A percentile compares a stretch with the other conserved stretches of the same genome.
phyloP scores from a whole-genome alignment of 2,888 invertebrate genomes.

The Lamellibrachia columna region DNA sequence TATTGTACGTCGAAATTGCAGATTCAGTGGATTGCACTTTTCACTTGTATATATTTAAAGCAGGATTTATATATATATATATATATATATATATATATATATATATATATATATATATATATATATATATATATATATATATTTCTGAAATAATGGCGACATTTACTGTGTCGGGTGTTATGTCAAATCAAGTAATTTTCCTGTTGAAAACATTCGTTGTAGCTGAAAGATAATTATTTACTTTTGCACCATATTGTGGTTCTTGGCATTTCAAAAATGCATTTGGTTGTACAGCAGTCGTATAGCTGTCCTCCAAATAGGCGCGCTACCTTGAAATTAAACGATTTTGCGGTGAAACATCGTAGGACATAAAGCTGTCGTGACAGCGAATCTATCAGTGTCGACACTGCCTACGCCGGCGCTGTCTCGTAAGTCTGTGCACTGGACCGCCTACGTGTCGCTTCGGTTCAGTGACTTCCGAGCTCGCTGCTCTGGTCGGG shows the following conservation, averaged over 20 bases:
- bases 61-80: too few species aligned
- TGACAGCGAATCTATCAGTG: not conserved
- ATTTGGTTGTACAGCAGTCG: not conserved
- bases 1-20: too few species aligned
- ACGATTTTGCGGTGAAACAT: not conserved
- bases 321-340: not conserved
- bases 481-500: not conserved
- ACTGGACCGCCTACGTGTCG: not conserved
- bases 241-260: not conserved
- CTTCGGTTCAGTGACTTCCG: not conserved
- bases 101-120: too few species aligned
- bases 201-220: too few species aligned
- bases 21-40: too few species aligned
- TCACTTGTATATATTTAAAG: too few species aligned
- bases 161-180: too few species aligned
- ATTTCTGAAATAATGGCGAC: too few species aligned
- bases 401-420: not conserved
- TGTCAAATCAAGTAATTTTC: too few species aligned
- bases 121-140: too few species aligned
- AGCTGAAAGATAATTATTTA: too few species aligned
- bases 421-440: not conserved
- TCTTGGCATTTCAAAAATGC: not conserved
- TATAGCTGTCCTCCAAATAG: not conserved
- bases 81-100: too few species aligned
- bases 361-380: not conserved